Percentiles rank a stretch among this genome's conserved stretches.
These are phyloP conservation scores for Xiphias gladius DNA, from an alignment of 2,113 vertebrate species.

Conservation along the genomic window DNA sequence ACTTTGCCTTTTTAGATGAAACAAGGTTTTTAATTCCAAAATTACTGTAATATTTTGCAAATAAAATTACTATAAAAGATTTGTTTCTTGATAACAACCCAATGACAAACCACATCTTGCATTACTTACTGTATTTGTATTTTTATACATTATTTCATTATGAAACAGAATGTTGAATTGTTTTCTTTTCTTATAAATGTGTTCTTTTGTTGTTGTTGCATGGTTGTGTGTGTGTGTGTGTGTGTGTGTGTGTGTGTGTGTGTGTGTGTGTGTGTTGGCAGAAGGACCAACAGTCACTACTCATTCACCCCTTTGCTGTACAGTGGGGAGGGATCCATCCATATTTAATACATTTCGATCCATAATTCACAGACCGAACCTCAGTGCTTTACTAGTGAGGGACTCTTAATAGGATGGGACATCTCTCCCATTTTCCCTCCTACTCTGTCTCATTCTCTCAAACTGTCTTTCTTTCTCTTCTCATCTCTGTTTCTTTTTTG, in stretches of 20 bases:
- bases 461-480: neutral
- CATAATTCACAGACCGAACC: conserved; percentile 80
- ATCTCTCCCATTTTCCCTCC: conserved; percentile 40
- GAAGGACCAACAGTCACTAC: conserved; percentile 14
- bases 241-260: conserved; percentile 11
- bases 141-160: neutral
- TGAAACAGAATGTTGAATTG: neutral
- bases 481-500: neutral
- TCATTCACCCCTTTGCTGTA: conserved; percentile 46
- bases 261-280: conserved; percentile 9
- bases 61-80: neutral
- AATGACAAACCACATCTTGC: neutral
- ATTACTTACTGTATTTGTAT: neutral
- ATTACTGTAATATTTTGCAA: neutral
- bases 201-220: neutral
- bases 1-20: neutral
- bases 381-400: conserved; percentile 60
- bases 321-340: conserved; percentile 55
- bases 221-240: neutral
- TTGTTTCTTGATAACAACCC: neutral
- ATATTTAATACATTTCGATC: conserved; percentile 79
- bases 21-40: neutral
- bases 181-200: neutral
- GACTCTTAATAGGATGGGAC: conserved; percentile 57
- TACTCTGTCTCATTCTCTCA: conserved; percentile 1